Evolutionary conservation across 1,140 invertebrate species (phyloP).

Genomic region (Metopolophium dirhodum): DNA sequence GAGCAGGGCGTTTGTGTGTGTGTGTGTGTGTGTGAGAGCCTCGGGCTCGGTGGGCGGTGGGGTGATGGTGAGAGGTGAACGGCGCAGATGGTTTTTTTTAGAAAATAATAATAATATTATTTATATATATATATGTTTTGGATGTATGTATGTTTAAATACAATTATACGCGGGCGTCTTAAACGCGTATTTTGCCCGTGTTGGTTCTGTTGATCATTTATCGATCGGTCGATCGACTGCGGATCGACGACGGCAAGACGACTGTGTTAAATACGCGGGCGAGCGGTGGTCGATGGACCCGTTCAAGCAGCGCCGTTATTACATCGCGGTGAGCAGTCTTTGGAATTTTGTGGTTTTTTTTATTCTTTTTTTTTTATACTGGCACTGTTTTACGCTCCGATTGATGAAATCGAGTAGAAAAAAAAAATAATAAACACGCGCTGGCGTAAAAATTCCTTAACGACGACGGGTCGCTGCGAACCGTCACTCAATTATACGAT

Average conservation of each 20-base stretch:
- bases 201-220: not conserved
- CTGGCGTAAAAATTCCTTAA: not conserved
- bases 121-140: not conserved
- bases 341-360: slow-evolving; percentile 5
- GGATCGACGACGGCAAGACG: not conserved
- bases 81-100: slow-evolving; percentile 51
- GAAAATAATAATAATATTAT: slow-evolving; percentile 10
- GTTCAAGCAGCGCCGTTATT: too few species aligned
- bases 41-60: slow-evolving; percentile 15
- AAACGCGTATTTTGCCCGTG: not conserved
- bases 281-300: not conserved
- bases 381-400: not conserved
- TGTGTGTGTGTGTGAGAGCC: not conserved
- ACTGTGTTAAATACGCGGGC: not conserved
- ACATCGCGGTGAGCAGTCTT: not conserved
- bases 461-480: not conserved
- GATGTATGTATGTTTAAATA: not conserved
- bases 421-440: not conserved
- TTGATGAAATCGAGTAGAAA: not conserved
- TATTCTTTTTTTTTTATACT: not conserved
- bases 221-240: not conserved
- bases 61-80: slow-evolving; percentile 29
- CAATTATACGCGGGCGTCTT: not conserved
- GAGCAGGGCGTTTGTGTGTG: not conserved
- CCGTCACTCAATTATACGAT: slow-evolving; percentile 19